A percentile compares a stretch with the other conserved stretches of the same genome.
Evolutionary conservation across 2,888 invertebrate genomes (phyloP).

Genomic region (Cancer borealis): DNA sequence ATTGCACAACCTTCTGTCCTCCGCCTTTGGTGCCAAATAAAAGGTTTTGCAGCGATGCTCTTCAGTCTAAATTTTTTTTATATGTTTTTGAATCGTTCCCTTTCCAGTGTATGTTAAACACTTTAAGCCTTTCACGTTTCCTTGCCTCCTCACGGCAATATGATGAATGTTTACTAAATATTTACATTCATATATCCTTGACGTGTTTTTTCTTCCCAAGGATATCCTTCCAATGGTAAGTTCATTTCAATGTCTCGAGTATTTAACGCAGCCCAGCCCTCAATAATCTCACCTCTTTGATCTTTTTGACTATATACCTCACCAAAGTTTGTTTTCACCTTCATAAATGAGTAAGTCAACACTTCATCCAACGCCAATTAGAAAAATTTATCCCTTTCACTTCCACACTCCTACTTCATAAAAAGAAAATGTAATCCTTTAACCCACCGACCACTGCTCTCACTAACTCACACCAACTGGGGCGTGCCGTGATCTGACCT

Average conservation of each 20-base stretch:
- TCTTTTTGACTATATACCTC: background rate
- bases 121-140: background rate
- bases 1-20: background rate
- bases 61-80: background rate
- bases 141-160: background rate
- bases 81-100: background rate
- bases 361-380: background rate
- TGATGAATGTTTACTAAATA: background rate
- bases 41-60: background rate
- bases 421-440: conserved; percentile 30
- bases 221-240: background rate
- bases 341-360: background rate
- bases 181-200: background rate
- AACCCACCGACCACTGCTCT: background rate
- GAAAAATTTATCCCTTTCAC: background rate
- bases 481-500: background rate
- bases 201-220: background rate
- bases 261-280: background rate
- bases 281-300: conserved; percentile 9
- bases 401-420: background rate
- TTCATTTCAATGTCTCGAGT: background rate
- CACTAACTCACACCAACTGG: background rate
- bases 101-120: background rate
- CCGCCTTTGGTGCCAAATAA: background rate
- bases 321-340: background rate